Conservation (phyloP, 2,797 vertebrate genomes). For the Poecilia picta region DNA sequence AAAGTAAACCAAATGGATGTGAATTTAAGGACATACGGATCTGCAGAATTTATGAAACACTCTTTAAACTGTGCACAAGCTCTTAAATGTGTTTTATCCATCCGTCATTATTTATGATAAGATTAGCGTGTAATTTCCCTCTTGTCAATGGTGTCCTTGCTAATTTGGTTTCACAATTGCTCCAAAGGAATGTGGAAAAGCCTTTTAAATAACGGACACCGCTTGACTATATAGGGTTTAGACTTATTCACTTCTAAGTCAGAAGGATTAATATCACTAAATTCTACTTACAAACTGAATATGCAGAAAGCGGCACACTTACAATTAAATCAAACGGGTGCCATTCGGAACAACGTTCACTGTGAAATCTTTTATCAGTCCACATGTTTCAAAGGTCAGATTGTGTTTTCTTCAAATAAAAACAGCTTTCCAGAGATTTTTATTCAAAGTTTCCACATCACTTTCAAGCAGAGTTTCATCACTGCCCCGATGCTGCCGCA, state of each 20-base stretch:
- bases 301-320: neutral
- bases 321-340: neutral
- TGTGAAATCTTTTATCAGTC: neutral
- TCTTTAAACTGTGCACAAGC: neutral
- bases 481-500: too few species aligned
- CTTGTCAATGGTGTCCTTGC: constrained; percentile 32
- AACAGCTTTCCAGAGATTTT: neutral
- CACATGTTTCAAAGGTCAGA: neutral
- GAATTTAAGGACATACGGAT: neutral
- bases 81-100: constrained; percentile 6
- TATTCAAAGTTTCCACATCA: neutral
- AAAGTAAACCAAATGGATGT: neutral
- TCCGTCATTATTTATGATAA: constrained; percentile 39
- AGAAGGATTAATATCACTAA: neutral
- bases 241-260: constrained; percentile 1
- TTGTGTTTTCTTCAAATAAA: neutral
- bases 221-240: constrained; percentile 12
- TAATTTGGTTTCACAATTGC: constrained; percentile 28
- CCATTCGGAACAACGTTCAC: neutral
- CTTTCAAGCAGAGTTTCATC: too few species aligned
- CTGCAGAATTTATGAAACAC: neutral
- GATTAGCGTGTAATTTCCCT: constrained; percentile 47
- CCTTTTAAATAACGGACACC: constrained; percentile 2
- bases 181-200: constrained; percentile 14
- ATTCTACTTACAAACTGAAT: neutral